Base-by-base conservation (phyloP, 2,888 invertebrate species). In the Limnephilus marmoratus region DNA sequence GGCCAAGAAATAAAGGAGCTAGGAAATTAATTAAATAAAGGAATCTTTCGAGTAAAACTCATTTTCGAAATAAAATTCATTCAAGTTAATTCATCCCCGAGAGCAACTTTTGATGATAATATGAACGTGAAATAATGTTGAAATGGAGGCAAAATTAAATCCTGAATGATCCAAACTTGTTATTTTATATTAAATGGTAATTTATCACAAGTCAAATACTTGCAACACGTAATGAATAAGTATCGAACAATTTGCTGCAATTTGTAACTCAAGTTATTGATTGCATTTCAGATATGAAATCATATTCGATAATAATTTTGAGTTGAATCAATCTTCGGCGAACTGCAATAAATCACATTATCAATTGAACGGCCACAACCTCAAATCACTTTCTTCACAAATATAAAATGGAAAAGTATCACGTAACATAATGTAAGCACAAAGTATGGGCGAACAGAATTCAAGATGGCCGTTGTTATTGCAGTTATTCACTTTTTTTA, bases 371-470 rank as follows among this genome's bases (percentile, higher is more conserved):
- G 37, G 41, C 31, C 24, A 2, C 83, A 83, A 83, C 24, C 24
- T 34, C 18, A 24, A 37, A 24, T 15, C 34, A 41, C 83, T 83
- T 83, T 83, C 34, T 83, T 83, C 18, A 37, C 24, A 24, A 24
- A 83, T 37, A n/a, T 68, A 68, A 68, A 68, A 68, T 24, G 53
- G 53, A 68, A 68, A 68, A 83, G 83, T 83, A 83, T 83, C 37
- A 2, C 9, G 15, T 18, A 37, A 18, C 9, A 15, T 18, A 18
- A 34, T 37, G 41, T 13, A 37, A 24, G 34, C 41, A 83, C 41
- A 83, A 11, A 37, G 24, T 24, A 83, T 41, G 83, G 83, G 34
- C 41, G 83, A 9, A 37, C 37, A 15, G 37, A 83, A 34, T 83
- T 11, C 83, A 37, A 83, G 24, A 83, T 34, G 34, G 34, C 83